These are phyloP conservation scores for Plagodis pulveraria DNA, from an alignment of 2,888 invertebrate genomes.

Conservation along the genomic window DNA sequence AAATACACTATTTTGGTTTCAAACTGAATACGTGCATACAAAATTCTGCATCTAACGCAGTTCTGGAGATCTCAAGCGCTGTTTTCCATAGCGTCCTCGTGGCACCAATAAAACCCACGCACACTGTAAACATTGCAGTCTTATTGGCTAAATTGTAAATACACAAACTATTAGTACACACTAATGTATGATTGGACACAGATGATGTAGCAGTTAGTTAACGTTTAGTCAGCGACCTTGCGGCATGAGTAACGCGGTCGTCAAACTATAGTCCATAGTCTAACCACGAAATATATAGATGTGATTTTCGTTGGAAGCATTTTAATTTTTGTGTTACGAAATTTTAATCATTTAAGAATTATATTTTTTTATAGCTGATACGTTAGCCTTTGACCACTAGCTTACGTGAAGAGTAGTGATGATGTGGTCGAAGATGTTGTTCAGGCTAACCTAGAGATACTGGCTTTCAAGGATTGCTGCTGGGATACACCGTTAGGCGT, in stretches of 20 bases:
- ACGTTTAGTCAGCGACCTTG: constrained; percentile 43
- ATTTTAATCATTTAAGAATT: too few relatives aligned
- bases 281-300: constrained; percentile 8
- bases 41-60: too few relatives aligned
- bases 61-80: constrained; percentile 2
- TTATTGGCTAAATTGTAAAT: constrained; percentile 21
- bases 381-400: too few relatives aligned
- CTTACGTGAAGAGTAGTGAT: too few relatives aligned
- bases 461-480: too few relatives aligned
- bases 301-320: constrained; percentile 28
- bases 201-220: background rate
- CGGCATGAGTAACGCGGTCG: constrained; percentile 47
- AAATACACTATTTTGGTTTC: too few relatives aligned
- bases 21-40: too few relatives aligned
- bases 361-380: too few relatives aligned
- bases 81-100: constrained; percentile 3
- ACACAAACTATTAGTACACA: constrained; percentile 8
- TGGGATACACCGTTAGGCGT: too few relatives aligned
- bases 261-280: constrained; percentile 35
- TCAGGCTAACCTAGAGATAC: too few relatives aligned
- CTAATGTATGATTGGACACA: background rate
- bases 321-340: constrained; percentile 5
- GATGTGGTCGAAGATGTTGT: too few relatives aligned
- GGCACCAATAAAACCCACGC: constrained; percentile 31
- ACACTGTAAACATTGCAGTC: constrained; percentile 30